A percentile compares a stretch with the other conserved stretches of the same genome.
phyloP scores from a whole-genome alignment of 2,797 vertebrate species.

The Ctenopoma kingsleyae region DNA sequence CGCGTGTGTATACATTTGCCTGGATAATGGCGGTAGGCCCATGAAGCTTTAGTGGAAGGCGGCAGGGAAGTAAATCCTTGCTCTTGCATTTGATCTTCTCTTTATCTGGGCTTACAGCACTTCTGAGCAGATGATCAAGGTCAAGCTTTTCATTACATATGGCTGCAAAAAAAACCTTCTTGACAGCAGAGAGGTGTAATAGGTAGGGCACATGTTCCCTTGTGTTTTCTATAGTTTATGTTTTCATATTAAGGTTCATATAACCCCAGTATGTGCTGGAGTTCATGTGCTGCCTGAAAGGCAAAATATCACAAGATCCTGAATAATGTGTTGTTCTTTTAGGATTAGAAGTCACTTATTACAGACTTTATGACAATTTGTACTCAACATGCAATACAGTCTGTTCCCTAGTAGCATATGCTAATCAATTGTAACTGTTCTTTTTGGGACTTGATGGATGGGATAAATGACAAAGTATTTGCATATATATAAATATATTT shows the following conservation, averaged over 20 bases:
- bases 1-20: background rate
- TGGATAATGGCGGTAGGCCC: conserved; percentile 6
- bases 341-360: conserved; percentile 10
- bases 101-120: conserved; percentile 49
- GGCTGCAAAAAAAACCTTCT: conserved; percentile 27
- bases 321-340: conserved; percentile 4
- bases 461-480: too few relatives aligned
- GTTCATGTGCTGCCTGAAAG: conserved; percentile 20
- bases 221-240: conserved; percentile 26
- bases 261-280: background rate
- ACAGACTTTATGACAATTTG: background rate
- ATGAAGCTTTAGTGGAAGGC: conserved; percentile 23
- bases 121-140: conserved; percentile 60
- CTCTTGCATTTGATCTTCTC: conserved; percentile 55
- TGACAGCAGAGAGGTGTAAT: conserved; percentile 13
- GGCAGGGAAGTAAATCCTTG: conserved; percentile 28
- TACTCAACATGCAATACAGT: background rate
- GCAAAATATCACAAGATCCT: conserved; percentile 22
- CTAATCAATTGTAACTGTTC: background rate
- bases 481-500: too few relatives aligned
- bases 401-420: background rate
- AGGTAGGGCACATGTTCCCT: conserved; percentile 25
- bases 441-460: background rate
- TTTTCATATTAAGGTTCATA: conserved; percentile 26
- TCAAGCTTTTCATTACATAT: conserved; percentile 51